Conservation (phyloP, 2,797 vertebrate genomes). For the Hyperoplus immaculatus region DNA sequence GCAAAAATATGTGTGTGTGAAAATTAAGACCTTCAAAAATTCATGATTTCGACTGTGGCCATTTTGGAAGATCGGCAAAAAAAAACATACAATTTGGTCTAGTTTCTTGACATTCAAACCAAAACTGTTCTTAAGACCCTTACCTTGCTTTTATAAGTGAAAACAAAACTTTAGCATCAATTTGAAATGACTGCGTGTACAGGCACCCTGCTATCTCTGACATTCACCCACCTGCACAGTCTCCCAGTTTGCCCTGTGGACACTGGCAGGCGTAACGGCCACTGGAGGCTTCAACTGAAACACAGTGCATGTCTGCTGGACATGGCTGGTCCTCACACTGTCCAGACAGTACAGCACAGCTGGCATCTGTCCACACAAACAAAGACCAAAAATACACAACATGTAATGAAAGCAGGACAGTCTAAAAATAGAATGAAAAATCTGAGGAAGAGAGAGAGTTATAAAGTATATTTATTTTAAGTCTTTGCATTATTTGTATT, state of each 20-base stretch:
- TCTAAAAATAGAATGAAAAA: not conserved
- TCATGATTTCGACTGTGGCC: too few species aligned
- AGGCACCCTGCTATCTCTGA: not conserved
- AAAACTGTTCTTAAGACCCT: too few species aligned
- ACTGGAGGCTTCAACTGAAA: constrained; percentile 89
- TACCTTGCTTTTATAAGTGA: too few species aligned
- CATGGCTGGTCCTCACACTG: constrained; percentile 93
- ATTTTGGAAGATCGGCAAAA: too few species aligned
- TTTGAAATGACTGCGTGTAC: too few species aligned
- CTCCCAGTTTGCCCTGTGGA: constrained; percentile 95
- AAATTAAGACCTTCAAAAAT: too few species aligned
- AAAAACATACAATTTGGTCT: too few species aligned
- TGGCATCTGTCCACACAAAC: constrained; percentile 83
- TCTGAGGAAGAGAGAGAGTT: not conserved
- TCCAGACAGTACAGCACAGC: constrained; percentile 89
- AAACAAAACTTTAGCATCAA: too few species aligned
- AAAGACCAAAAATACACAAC: not conserved
- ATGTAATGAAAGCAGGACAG: not conserved
- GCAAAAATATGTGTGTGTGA: too few species aligned
- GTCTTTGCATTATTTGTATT: not conserved
- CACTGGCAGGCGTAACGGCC: constrained; percentile 95
- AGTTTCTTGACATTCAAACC: too few species aligned
- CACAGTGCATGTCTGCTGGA: constrained; percentile 96
- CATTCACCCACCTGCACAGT: constrained; percentile 91
- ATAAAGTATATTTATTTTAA: not conserved